phyloP scores from a whole-genome alignment of 1,140 invertebrate species.

The Drosophila pachea region DNA sequence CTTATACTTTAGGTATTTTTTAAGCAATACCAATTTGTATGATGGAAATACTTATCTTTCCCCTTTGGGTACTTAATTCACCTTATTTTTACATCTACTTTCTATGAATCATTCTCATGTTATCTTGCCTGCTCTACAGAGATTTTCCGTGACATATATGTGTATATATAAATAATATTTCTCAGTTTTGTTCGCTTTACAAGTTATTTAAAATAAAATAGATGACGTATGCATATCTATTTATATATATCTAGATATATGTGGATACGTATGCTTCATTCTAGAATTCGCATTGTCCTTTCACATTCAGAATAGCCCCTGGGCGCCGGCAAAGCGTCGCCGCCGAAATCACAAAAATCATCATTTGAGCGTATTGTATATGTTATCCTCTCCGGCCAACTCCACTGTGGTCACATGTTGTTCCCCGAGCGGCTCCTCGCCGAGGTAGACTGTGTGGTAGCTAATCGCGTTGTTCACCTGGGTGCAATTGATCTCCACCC shows the following conservation, averaged over 20 bases:
- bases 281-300: slow-evolving; percentile 25
- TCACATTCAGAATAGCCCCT: slow-evolving; percentile 58
- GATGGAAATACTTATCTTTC: neutral
- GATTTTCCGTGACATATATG: slow-evolving; percentile 27
- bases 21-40: neutral
- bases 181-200: slow-evolving; percentile 27
- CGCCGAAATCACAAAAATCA: slow-evolving; percentile 78
- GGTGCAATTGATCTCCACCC: slow-evolving; percentile 71
- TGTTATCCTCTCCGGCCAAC: slow-evolving; percentile 71
- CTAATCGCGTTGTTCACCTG: slow-evolving; percentile 60
- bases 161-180: slow-evolving; percentile 18
- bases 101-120: slow-evolving; percentile 23
- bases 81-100: slow-evolving; percentile 1
- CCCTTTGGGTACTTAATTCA: slow-evolving; percentile 16
- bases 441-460: slow-evolving; percentile 73
- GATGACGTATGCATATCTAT: neutral
- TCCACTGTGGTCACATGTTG: slow-evolving; percentile 71
- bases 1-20: neutral
- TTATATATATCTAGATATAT: neutral
- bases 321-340: slow-evolving; percentile 67
- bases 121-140: slow-evolving; percentile 27
- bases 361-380: slow-evolving; percentile 79
- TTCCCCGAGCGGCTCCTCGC: slow-evolving; percentile 67
- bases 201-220: slow-evolving; percentile 45
- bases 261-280: slow-evolving; percentile 6